Conservation (phyloP, 2,888 invertebrate species). For the Tanypteryx hageni region DNA sequence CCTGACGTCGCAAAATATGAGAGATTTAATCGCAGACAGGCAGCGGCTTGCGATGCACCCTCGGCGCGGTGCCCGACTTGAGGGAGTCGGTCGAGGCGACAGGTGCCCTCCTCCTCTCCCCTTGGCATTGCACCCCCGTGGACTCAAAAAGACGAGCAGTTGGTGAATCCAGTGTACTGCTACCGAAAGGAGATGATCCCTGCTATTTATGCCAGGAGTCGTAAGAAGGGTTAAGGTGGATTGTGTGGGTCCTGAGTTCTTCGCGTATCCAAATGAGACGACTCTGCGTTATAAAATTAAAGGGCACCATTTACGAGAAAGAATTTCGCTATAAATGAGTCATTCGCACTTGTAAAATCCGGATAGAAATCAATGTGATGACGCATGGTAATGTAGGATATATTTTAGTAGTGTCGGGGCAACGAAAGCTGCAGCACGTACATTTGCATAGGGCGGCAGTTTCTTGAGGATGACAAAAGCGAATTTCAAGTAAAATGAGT, state of each 20-base stretch:
- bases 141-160: slow-evolving; percentile 35
- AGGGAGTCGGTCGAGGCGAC: slow-evolving; percentile 19
- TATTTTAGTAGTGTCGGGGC: too few relatives aligned
- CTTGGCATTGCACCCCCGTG: neutral
- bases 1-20: slow-evolving; percentile 63
- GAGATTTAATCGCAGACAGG: slow-evolving; percentile 56
- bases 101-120: slow-evolving; percentile 38
- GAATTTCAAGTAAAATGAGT: too few relatives aligned
- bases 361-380: too few relatives aligned
- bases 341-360: too few relatives aligned
- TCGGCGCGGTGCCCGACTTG: slow-evolving; percentile 42
- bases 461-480: too few relatives aligned
- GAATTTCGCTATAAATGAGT: too few relatives aligned
- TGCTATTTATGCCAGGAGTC: slow-evolving; percentile 34
- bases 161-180: neutral
- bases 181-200: slow-evolving; percentile 45
- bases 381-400: too few relatives aligned
- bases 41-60: slow-evolving; percentile 48
- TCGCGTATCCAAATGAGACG: neutral
- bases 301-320: neutral
- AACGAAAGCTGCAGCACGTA: too few relatives aligned
- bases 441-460: too few relatives aligned
- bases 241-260: slow-evolving; percentile 10
- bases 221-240: neutral
- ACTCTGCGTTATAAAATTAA: neutral